A percentile compares a stretch with the other conserved stretches of the same genome.
These are phyloP conservation scores for Globodera rostochiensis DNA, from an alignment of 1,140 invertebrate genomes.

Conservation along the genomic window DNA sequence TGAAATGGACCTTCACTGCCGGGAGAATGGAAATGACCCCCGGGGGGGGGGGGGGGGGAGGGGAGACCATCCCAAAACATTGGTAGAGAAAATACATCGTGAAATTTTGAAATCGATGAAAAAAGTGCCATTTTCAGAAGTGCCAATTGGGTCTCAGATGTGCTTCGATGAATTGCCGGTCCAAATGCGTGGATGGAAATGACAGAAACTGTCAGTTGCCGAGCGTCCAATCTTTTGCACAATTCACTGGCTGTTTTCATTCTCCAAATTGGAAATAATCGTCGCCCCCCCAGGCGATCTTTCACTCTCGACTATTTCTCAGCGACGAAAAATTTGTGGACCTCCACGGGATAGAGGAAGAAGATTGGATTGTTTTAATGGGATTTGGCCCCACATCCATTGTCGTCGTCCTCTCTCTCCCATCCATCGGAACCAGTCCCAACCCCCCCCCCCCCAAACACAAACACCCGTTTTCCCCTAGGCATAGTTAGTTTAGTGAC, in stretches of 20 bases:
- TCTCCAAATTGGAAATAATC: too few relatives aligned
- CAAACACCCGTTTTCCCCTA: too few relatives aligned
- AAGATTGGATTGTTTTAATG: neutral
- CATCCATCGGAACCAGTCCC: neutral
- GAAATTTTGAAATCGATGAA: neutral
- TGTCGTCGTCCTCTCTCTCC: neutral
- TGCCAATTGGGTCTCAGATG: neutral
- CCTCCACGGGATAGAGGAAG: neutral
- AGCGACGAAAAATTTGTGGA: neutral
- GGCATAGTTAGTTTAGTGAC: too few relatives aligned
- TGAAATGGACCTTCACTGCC: neutral
- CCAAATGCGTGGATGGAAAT: neutral
- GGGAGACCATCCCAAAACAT: neutral
- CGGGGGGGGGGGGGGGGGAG: too few relatives aligned
- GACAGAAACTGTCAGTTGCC: neutral
- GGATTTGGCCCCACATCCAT: neutral
- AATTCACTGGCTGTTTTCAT: too few relatives aligned
- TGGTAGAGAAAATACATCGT: neutral
- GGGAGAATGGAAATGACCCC: neutral
- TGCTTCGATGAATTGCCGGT: neutral
- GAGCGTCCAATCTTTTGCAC: neutral
- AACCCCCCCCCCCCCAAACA: too few relatives aligned
- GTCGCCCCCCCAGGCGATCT: too few relatives aligned
- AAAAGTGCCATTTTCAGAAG: neutral
- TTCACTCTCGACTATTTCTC: neutral